Evolutionary conservation across 2,113 vertebrate genomes (phyloP), one percentile per base, ranked within the genome.

Genomic region (Gila orcuttii): DNA sequence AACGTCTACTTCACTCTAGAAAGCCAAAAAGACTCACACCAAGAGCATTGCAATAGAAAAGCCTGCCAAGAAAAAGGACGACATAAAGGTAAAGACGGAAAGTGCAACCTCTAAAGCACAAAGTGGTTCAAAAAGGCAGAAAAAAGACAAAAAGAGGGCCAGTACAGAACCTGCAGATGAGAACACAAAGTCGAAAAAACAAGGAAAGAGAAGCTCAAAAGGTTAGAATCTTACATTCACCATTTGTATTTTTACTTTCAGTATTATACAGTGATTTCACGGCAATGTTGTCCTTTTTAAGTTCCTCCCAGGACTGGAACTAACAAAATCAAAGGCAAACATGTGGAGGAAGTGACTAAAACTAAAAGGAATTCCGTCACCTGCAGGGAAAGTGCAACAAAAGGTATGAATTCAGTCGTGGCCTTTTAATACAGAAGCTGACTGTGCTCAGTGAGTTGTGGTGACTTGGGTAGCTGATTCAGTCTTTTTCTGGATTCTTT

Each of bases 1-100:
- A 21, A 23, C 1, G 13, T 85, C 64, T 83, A 9, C 3, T 68
- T 81, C 82, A 6, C 59, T 81, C 71, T 82, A 92, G 93, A 83
- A 68, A 36, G 10, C 80, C 64, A 89, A 82, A 59, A 47, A 28
- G 31, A 87, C 73, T 39, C 33, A 13, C 3, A 73, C 86, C 6
- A 85, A 79, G 19, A 79, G 50, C 50, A 66, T 7, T 47, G 19
- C 7, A 47, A 89, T 89, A 85, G 91, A 89, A 80, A 89, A 33
- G n/a, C 21, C 0, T 19, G 39, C 84, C 9, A 90, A 92, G 86
- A 31, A 69, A 82, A 39, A 82, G 84, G 89, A 92, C 8, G 45
- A 36, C 42, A 87, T 84, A 87, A 84, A 50, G 45, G 50, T 60
- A 59, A 79, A 84, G 66, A 68, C 36, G 66, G 81, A 90, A 84